Percentiles rank a stretch among this genome's conserved stretches.
These are phyloP conservation scores for Drosophila subquinaria DNA, from an alignment of 2,888 invertebrate genomes.

Conservation along the genomic window DNA sequence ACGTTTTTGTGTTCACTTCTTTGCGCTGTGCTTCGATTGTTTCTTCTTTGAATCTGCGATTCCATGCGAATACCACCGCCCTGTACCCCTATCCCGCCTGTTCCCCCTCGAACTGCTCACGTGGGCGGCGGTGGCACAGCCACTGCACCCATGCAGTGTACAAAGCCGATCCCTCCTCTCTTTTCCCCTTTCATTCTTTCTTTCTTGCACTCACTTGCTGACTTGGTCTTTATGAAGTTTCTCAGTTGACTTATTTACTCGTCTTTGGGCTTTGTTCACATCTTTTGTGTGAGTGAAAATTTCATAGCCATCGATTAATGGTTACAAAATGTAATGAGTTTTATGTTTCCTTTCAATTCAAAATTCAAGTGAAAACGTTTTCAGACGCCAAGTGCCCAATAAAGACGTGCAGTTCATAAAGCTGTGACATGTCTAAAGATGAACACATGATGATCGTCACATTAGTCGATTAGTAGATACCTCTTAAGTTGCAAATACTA, in stretches of 20 bases:
- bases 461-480: neutral
- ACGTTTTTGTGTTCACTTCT: constrained; percentile 45
- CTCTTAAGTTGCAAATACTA: neutral
- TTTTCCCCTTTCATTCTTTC: neutral
- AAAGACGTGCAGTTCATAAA: neutral
- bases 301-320: constrained; percentile 55
- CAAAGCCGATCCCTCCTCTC: constrained; percentile 2
- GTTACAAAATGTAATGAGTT: constrained; percentile 40
- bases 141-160: constrained; percentile 36
- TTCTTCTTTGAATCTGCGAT: constrained; percentile 55
- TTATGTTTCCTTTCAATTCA: constrained; percentile 26
- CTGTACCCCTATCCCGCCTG: neutral
- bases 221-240: constrained; percentile 36
- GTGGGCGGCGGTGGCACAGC: constrained; percentile 10
- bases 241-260: constrained; percentile 44
- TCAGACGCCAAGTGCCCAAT: neutral
- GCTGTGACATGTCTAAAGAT: neutral
- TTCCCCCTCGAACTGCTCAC: neutral
- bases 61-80: constrained; percentile 16
- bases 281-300: constrained; percentile 46
- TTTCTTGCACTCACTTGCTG: neutral
- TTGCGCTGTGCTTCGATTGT: constrained; percentile 56
- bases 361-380: constrained; percentile 28
- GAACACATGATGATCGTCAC: neutral
- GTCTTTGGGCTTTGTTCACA: constrained; percentile 21